phyloP scores from a whole-genome alignment of 2,113 vertebrate species.

The Perca schrenkii region DNA sequence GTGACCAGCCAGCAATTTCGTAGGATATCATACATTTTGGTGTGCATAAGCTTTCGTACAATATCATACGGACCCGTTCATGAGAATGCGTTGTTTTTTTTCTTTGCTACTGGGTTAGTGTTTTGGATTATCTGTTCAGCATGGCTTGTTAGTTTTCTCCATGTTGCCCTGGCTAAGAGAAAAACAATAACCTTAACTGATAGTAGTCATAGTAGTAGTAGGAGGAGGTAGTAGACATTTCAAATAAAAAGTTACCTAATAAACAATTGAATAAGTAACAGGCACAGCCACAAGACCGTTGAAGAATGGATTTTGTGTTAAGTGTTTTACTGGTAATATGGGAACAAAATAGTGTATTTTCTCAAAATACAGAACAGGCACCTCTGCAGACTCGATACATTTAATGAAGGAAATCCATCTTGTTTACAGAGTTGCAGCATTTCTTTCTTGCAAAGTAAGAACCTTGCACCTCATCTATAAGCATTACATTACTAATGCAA shows the following conservation, averaged over 20 bases:
- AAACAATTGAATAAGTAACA: conserved; percentile 15
- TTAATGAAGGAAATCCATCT: conserved; percentile 42
- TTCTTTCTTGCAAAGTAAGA: conserved; percentile 17
- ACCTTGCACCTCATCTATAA: conserved; percentile 19
- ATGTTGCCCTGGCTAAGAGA: not conserved
- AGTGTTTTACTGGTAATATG: conserved; percentile 7
- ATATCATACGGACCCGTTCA: too few relatives aligned
- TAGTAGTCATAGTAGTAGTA: too few relatives aligned
- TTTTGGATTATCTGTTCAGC: not conserved
- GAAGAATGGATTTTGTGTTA: not conserved
- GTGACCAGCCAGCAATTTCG: too few relatives aligned
- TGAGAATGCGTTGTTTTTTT: too few relatives aligned
- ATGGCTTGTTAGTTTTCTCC: not conserved
- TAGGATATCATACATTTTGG: too few relatives aligned
- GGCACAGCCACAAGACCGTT: not conserved
- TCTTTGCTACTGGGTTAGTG: not conserved
- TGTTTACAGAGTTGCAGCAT: conserved; percentile 36
- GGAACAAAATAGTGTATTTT: conserved; percentile 10
- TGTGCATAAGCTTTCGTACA: too few relatives aligned
- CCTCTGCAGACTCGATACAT: not conserved
- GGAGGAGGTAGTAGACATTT: not conserved
- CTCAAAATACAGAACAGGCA: not conserved
- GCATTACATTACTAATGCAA: conserved; percentile 21
- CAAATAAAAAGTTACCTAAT: not conserved
- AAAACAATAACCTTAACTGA: not conserved